Base-by-base conservation (phyloP, 1,140 invertebrate species). In the Harpegnathos saltator region DNA sequence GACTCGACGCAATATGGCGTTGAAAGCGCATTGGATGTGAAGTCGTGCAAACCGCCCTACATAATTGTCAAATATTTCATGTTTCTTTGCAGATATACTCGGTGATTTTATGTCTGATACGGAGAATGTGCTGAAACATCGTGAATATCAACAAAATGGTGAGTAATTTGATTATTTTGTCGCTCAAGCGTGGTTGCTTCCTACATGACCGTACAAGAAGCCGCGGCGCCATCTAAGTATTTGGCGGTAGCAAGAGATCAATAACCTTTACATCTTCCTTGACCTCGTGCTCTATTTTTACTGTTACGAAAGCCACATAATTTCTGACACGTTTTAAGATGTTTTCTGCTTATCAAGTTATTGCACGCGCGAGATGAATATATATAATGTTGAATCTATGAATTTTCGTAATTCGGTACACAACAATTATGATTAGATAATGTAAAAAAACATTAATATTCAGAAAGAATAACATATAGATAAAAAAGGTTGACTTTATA, bases 71-170 rank as follows among this genome's bases (percentile, higher is more conserved):
- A 75, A 71, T 83, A 58, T 91, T 80, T 91, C 87, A 85, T 91
- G 84, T 91, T 87, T 90, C 61, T 82, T 91, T 91, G 69, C 90
- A 92, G 89, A 90, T 89, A 66, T 65, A 50, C 84, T 69, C 69
- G 82, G 91, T 86, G 88, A 77, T 80, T 62, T 44, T 78, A 63
- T 58, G 63, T 69, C 82, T 81, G 48, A 82, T 58, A 29, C 29
- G 66, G 48, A 63, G 69, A 83, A 88, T 89, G 68, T 75, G 66
- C 29, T 89, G 71, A 85, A 77, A 71, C 82, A 2, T 68, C 80
- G 22, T 71, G 62, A 72, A 68, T 61, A 65, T 80, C 86, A 56
- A 33, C 84, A 89, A 89, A 82, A 89, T 89, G 88, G 88, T 89
- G 82, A 89, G 88, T 89, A 26, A 19, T 12, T 19, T 61, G 7